Evolutionary conservation across 2,113 vertebrate species (phyloP), one percentile per base, ranked within the genome.

Genomic region (Melanerpes aurifrons): DNA sequence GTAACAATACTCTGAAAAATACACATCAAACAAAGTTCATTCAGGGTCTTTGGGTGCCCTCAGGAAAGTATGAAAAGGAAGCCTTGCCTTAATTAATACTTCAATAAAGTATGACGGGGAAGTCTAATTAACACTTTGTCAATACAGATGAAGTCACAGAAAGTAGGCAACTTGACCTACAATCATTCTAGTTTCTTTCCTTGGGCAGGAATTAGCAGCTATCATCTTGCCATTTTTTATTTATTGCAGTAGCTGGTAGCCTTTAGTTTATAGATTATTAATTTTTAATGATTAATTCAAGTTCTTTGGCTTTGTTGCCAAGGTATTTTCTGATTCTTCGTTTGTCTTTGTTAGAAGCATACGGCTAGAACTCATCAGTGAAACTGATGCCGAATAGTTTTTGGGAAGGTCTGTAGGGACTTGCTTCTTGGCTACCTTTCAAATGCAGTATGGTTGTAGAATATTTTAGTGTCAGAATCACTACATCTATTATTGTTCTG

Each of bases 351-450:
- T 90, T 87, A 74, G 84, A 93, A 31, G 43, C 73, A 47, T 80
- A 11, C 28, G 70, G 84, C 43, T 37, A 76, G 64, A 80, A 28
- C 64, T 92, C 28, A 59, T 73, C 5, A 3, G 37, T 43, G 64
- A 82, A 87, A 59, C 28, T 29, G 32, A 12, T 92, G 86, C 86
- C 37, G 71, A 85, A n/a, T 56, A 70, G 82, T 66, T 90, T 43
- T 75, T 89, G 70, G 66, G 73, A 90, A 89, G 47, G 56, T 87
- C 87, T 96, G 95, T 22, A 94, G 82, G 68, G 92, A 96, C 87
- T 89, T 85, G 92, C 89, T 94, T 47, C 64, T 82, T 93, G 91
- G 92, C 89, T 89, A 45, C 24, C 56, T 89, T 82, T 94, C 89
- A 95, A 93, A 47, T 6, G 3, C 37, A 53, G 53, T 17, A 76